A percentile compares a stretch with the other conserved stretches of the same genome.
Conservation (phyloP, 2,113 vertebrate genomes). For the Indri indri region DNA sequence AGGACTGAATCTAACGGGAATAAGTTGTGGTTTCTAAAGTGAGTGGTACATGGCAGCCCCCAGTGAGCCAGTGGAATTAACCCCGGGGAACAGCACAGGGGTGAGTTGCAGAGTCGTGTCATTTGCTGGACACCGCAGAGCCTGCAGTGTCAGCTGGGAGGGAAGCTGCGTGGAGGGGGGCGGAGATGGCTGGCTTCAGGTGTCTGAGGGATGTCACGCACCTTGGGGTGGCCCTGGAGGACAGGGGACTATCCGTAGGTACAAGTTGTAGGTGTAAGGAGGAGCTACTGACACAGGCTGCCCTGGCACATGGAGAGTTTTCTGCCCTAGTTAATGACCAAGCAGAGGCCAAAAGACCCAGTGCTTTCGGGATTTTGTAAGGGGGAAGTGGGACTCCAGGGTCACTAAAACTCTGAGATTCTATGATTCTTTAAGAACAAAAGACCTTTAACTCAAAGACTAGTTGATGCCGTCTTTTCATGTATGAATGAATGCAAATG, state of each 20-base stretch:
- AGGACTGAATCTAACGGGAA: no score
- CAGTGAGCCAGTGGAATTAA: fast-evolving
- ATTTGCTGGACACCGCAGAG: fast-evolving
- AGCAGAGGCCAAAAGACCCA: not conserved
- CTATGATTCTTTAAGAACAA: not conserved
- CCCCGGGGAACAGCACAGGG: not conserved
- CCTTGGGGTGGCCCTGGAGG: not conserved
- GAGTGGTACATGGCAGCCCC: fast-evolving
- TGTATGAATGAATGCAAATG: fast-evolving
- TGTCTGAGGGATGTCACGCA: not conserved
- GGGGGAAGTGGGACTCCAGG: not conserved
- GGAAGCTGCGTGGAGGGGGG: not conserved
- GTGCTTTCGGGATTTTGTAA: not conserved
- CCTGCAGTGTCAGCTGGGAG: not conserved
- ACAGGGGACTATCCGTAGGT: fast-evolving
- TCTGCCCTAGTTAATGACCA: no score
- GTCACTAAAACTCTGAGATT: not conserved
- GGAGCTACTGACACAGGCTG: not conserved
- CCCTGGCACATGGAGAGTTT: fast-evolving
- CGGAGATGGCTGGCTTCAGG: not conserved
- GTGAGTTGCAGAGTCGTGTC: not conserved
- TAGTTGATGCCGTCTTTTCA: not conserved
- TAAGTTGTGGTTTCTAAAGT: not conserved
- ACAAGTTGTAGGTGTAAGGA: not conserved
- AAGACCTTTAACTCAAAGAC: not conserved